These are phyloP conservation scores for Meiosimyza platycephala DNA, from an alignment of 2,888 invertebrate genomes.

Conservation along the genomic window DNA sequence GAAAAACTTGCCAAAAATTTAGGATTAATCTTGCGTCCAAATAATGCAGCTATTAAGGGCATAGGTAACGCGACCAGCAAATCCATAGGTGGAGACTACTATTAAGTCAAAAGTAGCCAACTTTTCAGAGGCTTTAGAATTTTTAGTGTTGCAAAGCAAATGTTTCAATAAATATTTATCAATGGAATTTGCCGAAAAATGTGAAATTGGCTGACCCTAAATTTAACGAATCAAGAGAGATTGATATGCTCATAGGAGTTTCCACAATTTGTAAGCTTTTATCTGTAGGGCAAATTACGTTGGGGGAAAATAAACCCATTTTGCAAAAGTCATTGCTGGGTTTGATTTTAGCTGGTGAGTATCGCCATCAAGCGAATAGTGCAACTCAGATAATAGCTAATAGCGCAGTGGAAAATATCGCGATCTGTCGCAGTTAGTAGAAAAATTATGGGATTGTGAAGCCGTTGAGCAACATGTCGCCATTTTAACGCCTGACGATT, in stretches of 20 bases:
- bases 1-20: background rate
- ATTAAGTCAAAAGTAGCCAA: conserved; percentile 1
- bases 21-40: background rate
- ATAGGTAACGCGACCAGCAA: background rate
- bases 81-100: background rate
- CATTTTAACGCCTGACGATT: background rate
- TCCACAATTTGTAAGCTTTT: conserved; percentile 4
- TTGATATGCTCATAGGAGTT: conserved; percentile 4
- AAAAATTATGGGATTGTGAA: conserved; percentile 4
- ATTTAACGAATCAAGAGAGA: background rate
- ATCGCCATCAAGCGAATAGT: background rate
- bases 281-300: conserved; percentile 2
- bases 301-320: background rate
- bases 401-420: background rate
- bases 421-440: background rate
- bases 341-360: conserved; percentile 12
- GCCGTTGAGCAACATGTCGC: background rate
- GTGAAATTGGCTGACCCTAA: conserved; percentile 4
- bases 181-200: background rate
- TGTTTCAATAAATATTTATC: background rate
- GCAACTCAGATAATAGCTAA: background rate
- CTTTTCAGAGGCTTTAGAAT: background rate
- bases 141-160: conserved; percentile 2
- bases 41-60: background rate
- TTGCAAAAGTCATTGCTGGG: conserved; percentile 19